phyloP scores from a whole-genome alignment of 1,140 invertebrate genomes.

The Ridgeia piscesae region DNA sequence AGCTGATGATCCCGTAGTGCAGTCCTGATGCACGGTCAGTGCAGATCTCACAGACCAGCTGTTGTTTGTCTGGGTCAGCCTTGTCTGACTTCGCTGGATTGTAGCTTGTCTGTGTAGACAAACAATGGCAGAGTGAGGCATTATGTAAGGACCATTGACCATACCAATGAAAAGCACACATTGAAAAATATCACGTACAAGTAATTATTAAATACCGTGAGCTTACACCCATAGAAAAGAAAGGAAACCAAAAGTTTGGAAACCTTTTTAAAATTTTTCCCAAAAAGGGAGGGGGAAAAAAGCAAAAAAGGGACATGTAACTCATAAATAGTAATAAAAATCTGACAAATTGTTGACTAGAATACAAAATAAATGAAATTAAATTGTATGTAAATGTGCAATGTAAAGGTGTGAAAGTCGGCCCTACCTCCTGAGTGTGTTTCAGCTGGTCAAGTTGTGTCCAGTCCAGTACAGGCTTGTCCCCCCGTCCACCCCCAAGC shows the following conservation, averaged over 20 bases:
- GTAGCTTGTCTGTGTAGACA: background rate
- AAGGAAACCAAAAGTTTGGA: too few species aligned
- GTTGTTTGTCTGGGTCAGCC: background rate
- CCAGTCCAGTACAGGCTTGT: background rate
- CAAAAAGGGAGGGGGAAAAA: too few species aligned
- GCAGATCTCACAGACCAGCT: conserved; percentile 48
- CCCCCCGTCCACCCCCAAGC: background rate
- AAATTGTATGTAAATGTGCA: too few species aligned
- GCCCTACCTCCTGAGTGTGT: background rate
- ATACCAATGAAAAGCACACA: background rate
- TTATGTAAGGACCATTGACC: background rate
- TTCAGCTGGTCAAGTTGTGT: background rate
- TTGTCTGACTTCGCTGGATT: background rate
- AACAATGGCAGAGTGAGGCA: background rate
- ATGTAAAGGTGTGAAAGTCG: too few species aligned
- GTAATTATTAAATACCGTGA: too few species aligned
- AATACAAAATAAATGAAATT: too few species aligned
- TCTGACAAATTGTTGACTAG: too few species aligned
- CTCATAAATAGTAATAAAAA: too few species aligned
- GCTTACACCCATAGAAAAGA: too few species aligned
- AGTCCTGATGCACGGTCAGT: conserved; percentile 48
- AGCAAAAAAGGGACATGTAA: too few species aligned
- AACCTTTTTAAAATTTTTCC: too few species aligned
- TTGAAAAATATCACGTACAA: background rate
- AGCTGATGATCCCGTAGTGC: conserved; percentile 53